phyloP scores from a whole-genome alignment of 1,140 invertebrate genomes.

The Lucilia cuprina region DNA sequence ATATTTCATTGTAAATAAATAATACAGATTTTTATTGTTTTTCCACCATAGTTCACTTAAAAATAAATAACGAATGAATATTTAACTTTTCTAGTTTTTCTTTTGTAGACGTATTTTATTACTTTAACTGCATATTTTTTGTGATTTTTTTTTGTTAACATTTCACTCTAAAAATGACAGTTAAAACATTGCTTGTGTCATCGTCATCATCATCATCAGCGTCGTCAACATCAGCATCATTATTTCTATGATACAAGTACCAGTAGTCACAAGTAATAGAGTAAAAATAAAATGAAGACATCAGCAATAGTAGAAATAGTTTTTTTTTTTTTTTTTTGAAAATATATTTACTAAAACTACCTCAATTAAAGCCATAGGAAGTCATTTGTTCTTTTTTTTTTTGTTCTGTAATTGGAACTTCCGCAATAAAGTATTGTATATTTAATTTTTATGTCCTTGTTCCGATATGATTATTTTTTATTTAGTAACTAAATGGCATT shows the following conservation, averaged over 20 bases:
- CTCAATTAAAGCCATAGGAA: slow-evolving; percentile 6
- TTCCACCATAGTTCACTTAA: no score
- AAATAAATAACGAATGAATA: no score
- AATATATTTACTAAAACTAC: not conserved
- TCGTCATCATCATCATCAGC: not conserved
- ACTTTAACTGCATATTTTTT: not conserved
- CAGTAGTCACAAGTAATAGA: not conserved
- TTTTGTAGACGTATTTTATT: not conserved
- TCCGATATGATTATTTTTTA: not conserved
- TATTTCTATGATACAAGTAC: not conserved
- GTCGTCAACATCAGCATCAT: not conserved
- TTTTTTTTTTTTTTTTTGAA: no score
- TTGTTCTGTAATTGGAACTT: slow-evolving; percentile 14
- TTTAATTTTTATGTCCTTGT: not conserved
- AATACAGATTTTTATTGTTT: not conserved
- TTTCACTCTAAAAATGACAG: not conserved
- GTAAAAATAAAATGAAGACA: not conserved
- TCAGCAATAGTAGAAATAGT: not conserved
- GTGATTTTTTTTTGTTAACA: not conserved
- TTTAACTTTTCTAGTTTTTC: no score
- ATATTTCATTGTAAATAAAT: not conserved
- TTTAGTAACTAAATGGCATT: not conserved
- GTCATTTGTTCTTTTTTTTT: slow-evolving; percentile 5
- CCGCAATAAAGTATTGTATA: not conserved
- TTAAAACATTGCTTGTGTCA: not conserved